A percentile compares a stretch with the other conserved stretches of the same genome.
These are phyloP conservation scores for Catocala nupta DNA, from an alignment of 2,888 invertebrate genomes.

Conservation along the genomic window DNA sequence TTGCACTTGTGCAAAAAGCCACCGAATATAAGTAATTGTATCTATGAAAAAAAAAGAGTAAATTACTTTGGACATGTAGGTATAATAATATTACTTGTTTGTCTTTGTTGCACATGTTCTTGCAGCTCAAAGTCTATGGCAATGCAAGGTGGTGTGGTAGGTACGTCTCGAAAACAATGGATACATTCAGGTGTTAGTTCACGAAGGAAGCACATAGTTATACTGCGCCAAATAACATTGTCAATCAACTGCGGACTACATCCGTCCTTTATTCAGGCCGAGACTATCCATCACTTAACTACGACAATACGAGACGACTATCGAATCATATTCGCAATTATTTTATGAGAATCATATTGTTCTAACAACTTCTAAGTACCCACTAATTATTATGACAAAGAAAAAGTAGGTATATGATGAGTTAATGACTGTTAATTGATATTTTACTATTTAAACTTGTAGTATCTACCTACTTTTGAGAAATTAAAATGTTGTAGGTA, in stretches of 20 bases:
- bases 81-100: too few species aligned
- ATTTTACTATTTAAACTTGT: too few species aligned
- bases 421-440: too few species aligned
- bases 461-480: too few species aligned
- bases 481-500: too few species aligned
- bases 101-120: not conserved
- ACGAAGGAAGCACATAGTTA: conserved; percentile 53
- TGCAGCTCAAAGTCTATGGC: not conserved
- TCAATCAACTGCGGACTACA: conserved; percentile 61
- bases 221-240: conserved; percentile 57
- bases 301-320: conserved; percentile 21
- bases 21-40: too few species aligned
- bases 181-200: conserved; percentile 47
- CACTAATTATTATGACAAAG: conserved; percentile 2
- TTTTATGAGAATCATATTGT: conserved; percentile 7
- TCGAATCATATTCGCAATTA: conserved; percentile 3
- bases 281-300: conserved; percentile 70
- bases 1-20: too few species aligned
- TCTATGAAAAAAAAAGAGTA: too few species aligned
- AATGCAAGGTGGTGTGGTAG: not conserved
- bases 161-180: conserved; percentile 35
- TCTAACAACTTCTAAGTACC: conserved; percentile 3
- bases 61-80: too few species aligned
- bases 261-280: conserved; percentile 68
- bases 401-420: conserved; percentile 1